Conservation (phyloP, 2,888 invertebrate genomes). For the Polyploca ridens region DNA sequence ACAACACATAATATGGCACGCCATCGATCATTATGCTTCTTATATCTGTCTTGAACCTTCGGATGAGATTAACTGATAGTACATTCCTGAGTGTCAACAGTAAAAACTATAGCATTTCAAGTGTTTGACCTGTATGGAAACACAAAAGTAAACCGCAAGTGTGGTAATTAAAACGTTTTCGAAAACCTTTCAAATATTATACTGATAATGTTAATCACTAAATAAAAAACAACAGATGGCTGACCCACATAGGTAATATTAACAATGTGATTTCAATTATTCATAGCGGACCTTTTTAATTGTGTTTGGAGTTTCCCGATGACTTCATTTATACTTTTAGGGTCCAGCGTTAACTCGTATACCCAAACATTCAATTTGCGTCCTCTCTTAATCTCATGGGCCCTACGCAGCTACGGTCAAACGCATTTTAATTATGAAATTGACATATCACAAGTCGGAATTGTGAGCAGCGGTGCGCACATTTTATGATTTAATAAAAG, state of each 20-base stretch:
- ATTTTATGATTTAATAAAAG: conserved; percentile 83
- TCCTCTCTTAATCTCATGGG: conserved; percentile 69
- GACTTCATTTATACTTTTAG: conserved; percentile 69
- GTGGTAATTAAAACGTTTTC: too few relatives aligned
- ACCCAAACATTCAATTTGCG: conserved; percentile 69
- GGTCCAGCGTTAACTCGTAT: conserved; percentile 57
- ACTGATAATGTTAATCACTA: not conserved
- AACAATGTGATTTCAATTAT: conserved; percentile 53
- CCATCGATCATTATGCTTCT: too few relatives aligned
- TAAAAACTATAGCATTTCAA: too few relatives aligned
- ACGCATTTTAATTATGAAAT: conserved; percentile 83
- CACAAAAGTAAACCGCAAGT: too few relatives aligned
- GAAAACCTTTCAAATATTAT: not conserved
- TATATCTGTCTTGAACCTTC: too few relatives aligned
- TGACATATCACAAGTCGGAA: conserved; percentile 74
- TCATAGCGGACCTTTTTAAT: conserved; percentile 69
- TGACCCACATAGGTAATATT: conserved; percentile 12
- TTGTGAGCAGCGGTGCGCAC: conserved; percentile 53
- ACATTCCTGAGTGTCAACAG: too few relatives aligned
- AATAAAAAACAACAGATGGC: conserved; percentile 23
- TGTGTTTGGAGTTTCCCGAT: conserved; percentile 68
- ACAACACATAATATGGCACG: too few relatives aligned
- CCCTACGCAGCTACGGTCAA: conserved; percentile 70
- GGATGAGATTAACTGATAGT: too few relatives aligned
- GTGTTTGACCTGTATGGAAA: too few relatives aligned